Evolutionary conservation across 2,113 vertebrate genomes (phyloP).

Genomic region (Dromaius novaehollandiae): DNA sequence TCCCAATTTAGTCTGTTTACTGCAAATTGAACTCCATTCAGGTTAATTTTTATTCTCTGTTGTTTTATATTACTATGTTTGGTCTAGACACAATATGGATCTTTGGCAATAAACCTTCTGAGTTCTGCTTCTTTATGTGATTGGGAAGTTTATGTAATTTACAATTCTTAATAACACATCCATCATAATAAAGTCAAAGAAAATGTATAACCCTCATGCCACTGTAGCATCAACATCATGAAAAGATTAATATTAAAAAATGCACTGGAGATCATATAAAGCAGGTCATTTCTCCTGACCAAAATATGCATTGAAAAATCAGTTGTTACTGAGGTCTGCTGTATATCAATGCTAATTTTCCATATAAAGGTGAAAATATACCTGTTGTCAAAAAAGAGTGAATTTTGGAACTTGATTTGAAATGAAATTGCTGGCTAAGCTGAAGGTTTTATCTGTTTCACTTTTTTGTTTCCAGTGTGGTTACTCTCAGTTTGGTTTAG

Average conservation of each 20-base stretch:
- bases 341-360: neutral
- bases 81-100: constrained; percentile 56
- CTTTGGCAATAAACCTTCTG: constrained; percentile 54
- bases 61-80: constrained; percentile 45
- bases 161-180: constrained; percentile 3
- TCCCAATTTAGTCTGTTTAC: constrained; percentile 59
- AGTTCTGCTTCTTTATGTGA: constrained; percentile 29
- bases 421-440: neutral
- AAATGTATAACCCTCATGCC: neutral
- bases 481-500: neutral
- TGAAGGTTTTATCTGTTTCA: neutral
- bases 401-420: neutral
- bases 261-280: neutral
- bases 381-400: neutral
- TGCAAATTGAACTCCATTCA: constrained; percentile 50
- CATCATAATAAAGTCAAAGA: constrained; percentile 48
- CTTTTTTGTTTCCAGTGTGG: neutral
- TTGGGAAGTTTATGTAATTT: constrained; percentile 48
- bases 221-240: constrained; percentile 10
- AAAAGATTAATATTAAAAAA: constrained; percentile 38
- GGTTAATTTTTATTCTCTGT: constrained; percentile 60
- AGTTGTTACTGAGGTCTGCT: neutral
- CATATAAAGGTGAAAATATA: neutral
- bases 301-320: neutral
- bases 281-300: neutral